Base-by-base conservation (phyloP, 2,113 vertebrate genomes). In the Leptodactylus fuscus region DNA sequence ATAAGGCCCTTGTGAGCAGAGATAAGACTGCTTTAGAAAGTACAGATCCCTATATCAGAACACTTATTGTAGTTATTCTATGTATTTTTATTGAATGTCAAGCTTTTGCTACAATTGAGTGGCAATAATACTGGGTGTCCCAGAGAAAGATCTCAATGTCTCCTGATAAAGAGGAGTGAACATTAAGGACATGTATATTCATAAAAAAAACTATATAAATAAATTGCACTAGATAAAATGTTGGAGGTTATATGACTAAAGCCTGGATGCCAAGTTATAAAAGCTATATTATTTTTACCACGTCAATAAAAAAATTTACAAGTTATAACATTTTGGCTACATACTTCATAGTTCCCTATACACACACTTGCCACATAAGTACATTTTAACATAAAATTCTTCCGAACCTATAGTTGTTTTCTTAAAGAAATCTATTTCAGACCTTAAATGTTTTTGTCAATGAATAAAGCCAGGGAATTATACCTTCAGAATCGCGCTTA, bases 201-300 rank as follows among this genome's bases (percentile, higher is more conserved):
- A 60, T 60, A 11, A 65, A 65, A n/a, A 29, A 65, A 65, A 15
- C 27, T 29, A 65, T 65, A 65, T 32, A 65, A 65, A 65, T 65
- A 32, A 65, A 65, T 65, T 32, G 27, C 60, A 65, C 60, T 65
- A 32, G 27, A 65, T 65, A 32, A 65, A 67, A 36, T n/a, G 34
- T 41, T 71, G 41, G 34, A 41, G 36, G 36, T 71, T 41, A 41
- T 38, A 20, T 41, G 69, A 38, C 69, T 41, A 41, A 71, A 41
- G 34, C 20, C 34, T 71, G 36, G 18, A 71, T 41, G 10, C 36
- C 34, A 38, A 41, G 20, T n/a, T 36, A 70, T 70, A 71, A 71
- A 41, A 41, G 24, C 4, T 73, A 20, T 38, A 41, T 73, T 73
- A 46, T 46, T 22, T 46, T 44, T 46, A 46, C 46, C 22, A 24